Conservation (phyloP, 2,797 vertebrate species). For the Micrastur ruficollis region DNA sequence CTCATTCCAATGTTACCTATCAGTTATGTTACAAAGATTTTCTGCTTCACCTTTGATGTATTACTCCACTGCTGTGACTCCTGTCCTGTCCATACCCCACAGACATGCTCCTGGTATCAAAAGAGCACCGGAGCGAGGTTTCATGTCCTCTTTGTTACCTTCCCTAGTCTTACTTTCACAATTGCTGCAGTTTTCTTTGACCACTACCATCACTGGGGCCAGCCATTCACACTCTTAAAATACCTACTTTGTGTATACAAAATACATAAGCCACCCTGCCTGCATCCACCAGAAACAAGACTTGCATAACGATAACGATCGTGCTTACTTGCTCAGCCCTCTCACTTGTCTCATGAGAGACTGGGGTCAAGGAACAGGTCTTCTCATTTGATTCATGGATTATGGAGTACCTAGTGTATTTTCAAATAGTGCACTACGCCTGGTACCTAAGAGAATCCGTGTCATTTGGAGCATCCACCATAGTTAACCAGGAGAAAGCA, state of each 20-base stretch:
- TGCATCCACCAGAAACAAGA: background rate
- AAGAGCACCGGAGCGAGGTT: background rate
- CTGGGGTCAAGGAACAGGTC: background rate
- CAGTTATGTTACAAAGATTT: background rate
- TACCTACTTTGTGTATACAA: background rate
- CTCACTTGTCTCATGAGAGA: background rate
- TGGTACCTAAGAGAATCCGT: background rate
- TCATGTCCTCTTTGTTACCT: background rate
- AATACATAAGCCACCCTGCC: background rate
- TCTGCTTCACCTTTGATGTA: background rate
- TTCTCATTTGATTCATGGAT: background rate
- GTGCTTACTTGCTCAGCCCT: background rate
- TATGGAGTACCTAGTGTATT: background rate
- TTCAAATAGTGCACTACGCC: background rate
- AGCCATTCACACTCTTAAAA: background rate
- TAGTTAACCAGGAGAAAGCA: background rate
- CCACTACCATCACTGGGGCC: background rate
- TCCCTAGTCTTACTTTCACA: background rate
- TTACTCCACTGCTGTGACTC: background rate
- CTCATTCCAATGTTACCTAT: background rate
- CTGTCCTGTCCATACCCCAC: background rate
- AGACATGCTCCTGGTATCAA: background rate
- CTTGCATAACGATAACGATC: background rate
- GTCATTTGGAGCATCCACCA: background rate
- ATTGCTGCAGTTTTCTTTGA: background rate